Evolutionary conservation across 2,113 vertebrate genomes (phyloP).

Genomic region (Gadus macrocephalus): DNA sequence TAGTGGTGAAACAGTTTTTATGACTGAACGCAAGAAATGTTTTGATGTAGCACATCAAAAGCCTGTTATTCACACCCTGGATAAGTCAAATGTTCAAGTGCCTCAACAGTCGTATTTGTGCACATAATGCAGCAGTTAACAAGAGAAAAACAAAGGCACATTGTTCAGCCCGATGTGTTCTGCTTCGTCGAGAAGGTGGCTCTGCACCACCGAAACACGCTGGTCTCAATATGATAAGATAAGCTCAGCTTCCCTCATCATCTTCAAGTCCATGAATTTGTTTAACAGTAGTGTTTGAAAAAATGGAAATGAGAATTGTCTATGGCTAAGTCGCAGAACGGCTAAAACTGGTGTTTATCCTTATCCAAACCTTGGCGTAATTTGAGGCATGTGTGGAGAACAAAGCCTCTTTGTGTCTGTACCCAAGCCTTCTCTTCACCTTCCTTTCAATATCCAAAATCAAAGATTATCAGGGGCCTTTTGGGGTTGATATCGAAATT

Average conservation of each 20-base stretch:
- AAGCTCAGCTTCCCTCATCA: constrained; percentile 47
- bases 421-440: constrained; percentile 54
- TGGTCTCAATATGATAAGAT: constrained; percentile 58
- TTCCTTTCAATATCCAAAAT: constrained; percentile 64
- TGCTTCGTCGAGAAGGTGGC: constrained; percentile 41
- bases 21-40: constrained; percentile 31
- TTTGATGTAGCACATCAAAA: constrained; percentile 64
- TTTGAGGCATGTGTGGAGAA: constrained; percentile 59
- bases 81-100: constrained; percentile 39
- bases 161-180: constrained; percentile 49
- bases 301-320: constrained; percentile 58
- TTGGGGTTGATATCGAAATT: constrained; percentile 62
- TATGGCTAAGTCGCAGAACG: constrained; percentile 50
- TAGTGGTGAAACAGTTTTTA: no score
- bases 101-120: constrained; percentile 58
- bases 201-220: constrained; percentile 48
- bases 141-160: constrained; percentile 54
- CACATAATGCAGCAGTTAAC: constrained; percentile 51
- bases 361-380: constrained; percentile 66
- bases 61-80: constrained; percentile 34
- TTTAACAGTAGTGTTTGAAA: constrained; percentile 46
- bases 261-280: constrained; percentile 39
- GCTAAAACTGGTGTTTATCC: constrained; percentile 68
- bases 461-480: constrained; percentile 67
- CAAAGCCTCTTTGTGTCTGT: constrained; percentile 68